Percentiles rank a stretch among this genome's conserved stretches.
phyloP scores from a whole-genome alignment of 1,140 invertebrate species.

The Philopotamus ludificatus region DNA sequence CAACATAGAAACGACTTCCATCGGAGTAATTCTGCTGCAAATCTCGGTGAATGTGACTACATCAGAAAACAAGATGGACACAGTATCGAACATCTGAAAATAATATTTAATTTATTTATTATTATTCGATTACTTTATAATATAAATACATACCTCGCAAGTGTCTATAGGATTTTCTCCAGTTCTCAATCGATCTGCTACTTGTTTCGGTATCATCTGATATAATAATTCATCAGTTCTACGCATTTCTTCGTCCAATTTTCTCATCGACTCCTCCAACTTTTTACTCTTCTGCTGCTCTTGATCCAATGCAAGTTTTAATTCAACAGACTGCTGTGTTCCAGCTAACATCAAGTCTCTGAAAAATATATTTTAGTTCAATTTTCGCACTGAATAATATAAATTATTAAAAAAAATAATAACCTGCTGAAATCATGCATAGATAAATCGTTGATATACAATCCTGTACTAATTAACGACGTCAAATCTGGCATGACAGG shows the following conservation, averaged over 20 bases:
- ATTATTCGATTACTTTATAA: not conserved
- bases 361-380: conserved; percentile 31
- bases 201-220: conserved; percentile 98
- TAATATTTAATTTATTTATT: conserved; percentile 4
- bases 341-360: conserved; percentile 95
- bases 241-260: conserved; percentile 93
- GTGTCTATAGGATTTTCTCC: conserved; percentile 94
- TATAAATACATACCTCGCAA: conserved; percentile 73
- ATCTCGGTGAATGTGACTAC: conserved; percentile 97
- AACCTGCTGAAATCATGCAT: conserved; percentile 97
- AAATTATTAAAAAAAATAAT: not conserved
- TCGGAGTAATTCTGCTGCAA: conserved; percentile 89
- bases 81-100: conserved; percentile 87
- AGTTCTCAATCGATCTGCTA: conserved; percentile 85
- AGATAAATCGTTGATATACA: conserved; percentile 96
- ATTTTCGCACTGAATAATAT: conserved; percentile 12
- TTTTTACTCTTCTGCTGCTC: conserved; percentile 96
- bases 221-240: conserved; percentile 93
- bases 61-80: conserved; percentile 95
- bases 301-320: conserved; percentile 93
- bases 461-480: conserved; percentile 81
- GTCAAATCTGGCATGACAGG: conserved; percentile 93
- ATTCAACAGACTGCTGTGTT: conserved; percentile 94
- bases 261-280: conserved; percentile 93
- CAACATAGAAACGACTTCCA: conserved; percentile 96